Conservation (phyloP, 2,797 vertebrate genomes). For the Sebastolobus altivelis region DNA sequence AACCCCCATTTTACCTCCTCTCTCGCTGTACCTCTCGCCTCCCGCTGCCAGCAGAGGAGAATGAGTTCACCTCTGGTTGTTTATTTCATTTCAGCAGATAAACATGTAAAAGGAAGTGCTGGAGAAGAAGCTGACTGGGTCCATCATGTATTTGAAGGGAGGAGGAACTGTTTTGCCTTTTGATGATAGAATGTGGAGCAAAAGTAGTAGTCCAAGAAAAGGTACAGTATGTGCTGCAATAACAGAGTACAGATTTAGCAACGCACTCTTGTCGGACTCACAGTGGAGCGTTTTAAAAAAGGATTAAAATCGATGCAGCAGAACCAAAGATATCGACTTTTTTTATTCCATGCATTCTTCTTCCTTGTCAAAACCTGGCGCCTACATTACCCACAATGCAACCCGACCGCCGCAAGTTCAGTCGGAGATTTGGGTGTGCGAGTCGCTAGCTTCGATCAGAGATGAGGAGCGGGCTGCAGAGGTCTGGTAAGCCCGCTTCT, state of each 20-base stretch:
- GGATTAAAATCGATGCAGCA: background rate
- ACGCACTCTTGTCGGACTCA: background rate
- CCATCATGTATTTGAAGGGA: background rate
- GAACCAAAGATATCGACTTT: background rate
- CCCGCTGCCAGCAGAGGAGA: constrained; percentile 4
- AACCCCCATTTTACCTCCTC: constrained; percentile 16
- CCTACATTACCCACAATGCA: background rate
- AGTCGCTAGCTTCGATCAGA: accelerated
- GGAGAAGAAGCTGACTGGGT: background rate
- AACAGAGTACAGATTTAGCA: background rate
- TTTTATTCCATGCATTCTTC: background rate
- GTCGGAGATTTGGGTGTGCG: background rate
- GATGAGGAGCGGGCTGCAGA: background rate
- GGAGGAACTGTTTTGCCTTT: background rate
- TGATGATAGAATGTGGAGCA: background rate
- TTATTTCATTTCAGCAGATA: background rate
- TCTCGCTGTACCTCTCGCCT: constrained; percentile 19
- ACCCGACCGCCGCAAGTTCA: accelerated
- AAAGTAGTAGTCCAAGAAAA: background rate
- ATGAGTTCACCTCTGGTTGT: background rate
- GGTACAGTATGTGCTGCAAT: background rate
- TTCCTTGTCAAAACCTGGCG: background rate
- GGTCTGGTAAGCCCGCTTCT: background rate
- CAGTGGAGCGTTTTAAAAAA: too few relatives aligned
- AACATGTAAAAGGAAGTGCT: background rate